These are phyloP conservation scores for Hylia prasina DNA, from an alignment of 2,113 vertebrate genomes.

Conservation along the genomic window DNA sequence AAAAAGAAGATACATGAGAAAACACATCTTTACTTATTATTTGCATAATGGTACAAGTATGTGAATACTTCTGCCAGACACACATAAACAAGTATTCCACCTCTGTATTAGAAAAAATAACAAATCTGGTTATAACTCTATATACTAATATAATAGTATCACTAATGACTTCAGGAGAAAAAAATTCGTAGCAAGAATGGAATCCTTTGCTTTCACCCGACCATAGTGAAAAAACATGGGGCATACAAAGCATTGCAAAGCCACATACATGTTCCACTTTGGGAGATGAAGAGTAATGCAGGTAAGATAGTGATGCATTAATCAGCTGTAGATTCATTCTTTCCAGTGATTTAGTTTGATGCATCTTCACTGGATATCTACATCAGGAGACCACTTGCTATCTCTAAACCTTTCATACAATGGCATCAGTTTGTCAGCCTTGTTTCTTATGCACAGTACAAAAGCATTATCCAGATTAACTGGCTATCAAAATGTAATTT, in stretches of 20 bases:
- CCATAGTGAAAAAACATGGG: accelerated
- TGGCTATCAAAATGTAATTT: neutral
- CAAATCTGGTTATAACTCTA: neutral
- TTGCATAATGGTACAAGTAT: neutral
- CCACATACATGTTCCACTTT: neutral
- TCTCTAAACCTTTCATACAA: neutral
- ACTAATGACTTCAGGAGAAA: neutral
- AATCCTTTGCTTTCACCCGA: neutral
- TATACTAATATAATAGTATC: neutral
- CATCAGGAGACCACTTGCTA: neutral
- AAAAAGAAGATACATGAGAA: neutral
- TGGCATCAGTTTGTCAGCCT: neutral
- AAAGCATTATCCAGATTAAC: neutral
- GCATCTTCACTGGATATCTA: neutral
- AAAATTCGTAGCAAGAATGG: neutral
- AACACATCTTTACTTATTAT: neutral
- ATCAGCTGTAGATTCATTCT: neutral
- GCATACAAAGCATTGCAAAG: neutral
- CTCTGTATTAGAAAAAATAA: neutral
- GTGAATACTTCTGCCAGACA: neutral
- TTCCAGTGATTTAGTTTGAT: neutral
- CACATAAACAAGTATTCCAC: neutral
- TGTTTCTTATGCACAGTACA: neutral
- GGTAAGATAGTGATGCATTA: neutral
- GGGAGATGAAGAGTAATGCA: neutral